phyloP scores from a whole-genome alignment of 2,888 invertebrate genomes.

The Troilus luridus region DNA sequence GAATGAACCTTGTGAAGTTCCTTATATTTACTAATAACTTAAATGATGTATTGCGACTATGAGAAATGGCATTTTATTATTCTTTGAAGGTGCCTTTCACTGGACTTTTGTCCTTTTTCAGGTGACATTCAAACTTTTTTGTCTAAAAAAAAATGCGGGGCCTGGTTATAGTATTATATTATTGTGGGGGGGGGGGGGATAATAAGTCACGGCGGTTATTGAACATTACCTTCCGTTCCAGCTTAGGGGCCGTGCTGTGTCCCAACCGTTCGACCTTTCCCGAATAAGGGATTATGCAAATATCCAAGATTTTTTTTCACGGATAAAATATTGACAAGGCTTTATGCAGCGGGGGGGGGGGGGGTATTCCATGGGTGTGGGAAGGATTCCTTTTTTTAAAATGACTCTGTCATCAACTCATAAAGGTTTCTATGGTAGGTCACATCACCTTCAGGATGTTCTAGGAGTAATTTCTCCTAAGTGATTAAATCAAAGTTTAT shows the following conservation, averaged over 20 bases:
- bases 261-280: slow-evolving; percentile 5
- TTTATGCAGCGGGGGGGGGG: neutral
- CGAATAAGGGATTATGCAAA: neutral
- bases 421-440: neutral
- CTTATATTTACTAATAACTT: neutral
- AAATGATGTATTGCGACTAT: neutral
- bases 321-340: neutral
- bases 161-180: slow-evolving; percentile 25
- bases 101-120: neutral
- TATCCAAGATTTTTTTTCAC: neutral
- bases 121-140: neutral
- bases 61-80: neutral
- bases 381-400: neutral
- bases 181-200: neutral
- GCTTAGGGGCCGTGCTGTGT: neutral
- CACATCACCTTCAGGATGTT: too few species aligned
- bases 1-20: neutral
- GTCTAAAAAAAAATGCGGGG: neutral
- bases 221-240: slow-evolving; percentile 33
- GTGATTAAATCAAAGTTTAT: too few species aligned
- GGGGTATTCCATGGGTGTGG: too few species aligned
- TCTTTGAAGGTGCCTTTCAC: neutral
- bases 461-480: too few species aligned
- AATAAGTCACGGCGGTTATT: slow-evolving; percentile 14
- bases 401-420: neutral